These are phyloP conservation scores for Halesus radiatus DNA, from an alignment of 1,140 invertebrate species.

Conservation along the genomic window DNA sequence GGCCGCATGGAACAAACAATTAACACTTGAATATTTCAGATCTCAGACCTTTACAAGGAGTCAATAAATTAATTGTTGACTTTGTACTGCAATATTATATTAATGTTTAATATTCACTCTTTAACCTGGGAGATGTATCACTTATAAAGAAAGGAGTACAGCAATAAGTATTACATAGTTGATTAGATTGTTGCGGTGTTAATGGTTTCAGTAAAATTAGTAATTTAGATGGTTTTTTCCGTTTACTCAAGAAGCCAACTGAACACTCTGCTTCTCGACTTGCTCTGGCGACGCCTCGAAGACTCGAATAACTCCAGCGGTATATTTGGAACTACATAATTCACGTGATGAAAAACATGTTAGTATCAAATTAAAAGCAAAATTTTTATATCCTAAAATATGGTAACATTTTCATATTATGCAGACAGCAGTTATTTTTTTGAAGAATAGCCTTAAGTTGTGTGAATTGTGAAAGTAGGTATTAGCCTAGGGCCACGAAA, in stretches of 20 bases:
- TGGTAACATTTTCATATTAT: conserved; percentile 1
- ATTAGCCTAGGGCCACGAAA: too few species aligned
- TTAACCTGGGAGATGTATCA: too few species aligned
- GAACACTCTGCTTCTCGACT: conserved; percentile 71
- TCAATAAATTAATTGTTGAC: not conserved
- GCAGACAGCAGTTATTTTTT: not conserved
- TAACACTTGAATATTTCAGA: conserved; percentile 41
- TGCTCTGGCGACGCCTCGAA: conserved; percentile 68
- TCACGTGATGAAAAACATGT: conserved; percentile 52
- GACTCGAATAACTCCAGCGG: conserved; percentile 72
- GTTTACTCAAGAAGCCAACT: conserved; percentile 70
- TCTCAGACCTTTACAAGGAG: conserved; percentile 11
- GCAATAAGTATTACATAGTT: too few species aligned
- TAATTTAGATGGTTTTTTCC: not conserved
- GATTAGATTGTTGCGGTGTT: too few species aligned
- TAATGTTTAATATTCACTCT: too few species aligned
- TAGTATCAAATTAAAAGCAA: conserved; percentile 45
- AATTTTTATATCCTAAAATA: not conserved
- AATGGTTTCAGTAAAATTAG: too few species aligned
- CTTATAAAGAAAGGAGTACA: too few species aligned
- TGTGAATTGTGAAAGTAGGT: too few species aligned
- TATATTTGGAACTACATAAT: conserved; percentile 69
- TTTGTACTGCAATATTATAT: too few species aligned
- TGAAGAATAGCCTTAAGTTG: too few species aligned
- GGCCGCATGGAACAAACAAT: conserved; percentile 72